These are phyloP conservation scores for Ceratoteleas bidentatus DNA, from an alignment of 1,140 invertebrate species.

Conservation along the genomic window DNA sequence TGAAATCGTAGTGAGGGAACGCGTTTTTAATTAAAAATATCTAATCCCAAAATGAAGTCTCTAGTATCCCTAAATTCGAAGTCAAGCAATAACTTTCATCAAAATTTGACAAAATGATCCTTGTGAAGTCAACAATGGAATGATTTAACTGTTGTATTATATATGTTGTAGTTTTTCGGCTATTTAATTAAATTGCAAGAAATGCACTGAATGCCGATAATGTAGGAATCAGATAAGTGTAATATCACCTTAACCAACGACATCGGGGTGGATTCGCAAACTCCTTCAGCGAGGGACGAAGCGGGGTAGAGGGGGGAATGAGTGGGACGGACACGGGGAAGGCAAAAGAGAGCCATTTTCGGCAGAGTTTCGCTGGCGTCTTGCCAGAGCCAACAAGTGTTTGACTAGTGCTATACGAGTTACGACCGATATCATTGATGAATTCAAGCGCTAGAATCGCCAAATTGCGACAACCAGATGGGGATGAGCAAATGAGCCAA, in stretches of 20 bases:
- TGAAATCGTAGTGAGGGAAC: too few relatives aligned
- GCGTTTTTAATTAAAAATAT: too few relatives aligned
- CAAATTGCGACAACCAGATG: slow-evolving; percentile 53
- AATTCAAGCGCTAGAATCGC: slow-evolving; percentile 45
- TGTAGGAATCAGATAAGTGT: too few relatives aligned
- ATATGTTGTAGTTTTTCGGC: too few relatives aligned
- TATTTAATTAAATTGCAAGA: too few relatives aligned
- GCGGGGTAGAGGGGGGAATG: slow-evolving; percentile 5
- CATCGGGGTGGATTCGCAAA: slow-evolving; percentile 18
- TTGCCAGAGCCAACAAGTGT: slow-evolving; percentile 66
- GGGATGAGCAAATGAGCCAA: slow-evolving; percentile 30
- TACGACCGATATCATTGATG: slow-evolving; percentile 61
- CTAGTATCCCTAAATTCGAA: too few relatives aligned
- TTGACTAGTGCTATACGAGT: slow-evolving; percentile 57
- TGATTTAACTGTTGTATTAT: too few relatives aligned
- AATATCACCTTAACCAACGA: slow-evolving; percentile 38
- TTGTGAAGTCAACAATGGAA: too few relatives aligned
- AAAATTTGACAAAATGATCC: too few relatives aligned
- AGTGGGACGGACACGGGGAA: slow-evolving; percentile 8
- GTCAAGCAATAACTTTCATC: too few relatives aligned
- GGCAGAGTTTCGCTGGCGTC: slow-evolving; percentile 40
- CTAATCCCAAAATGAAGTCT: too few relatives aligned
- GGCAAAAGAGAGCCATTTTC: slow-evolving; percentile 46
- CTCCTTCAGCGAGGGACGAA: slow-evolving; percentile 11
- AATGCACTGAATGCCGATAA: too few relatives aligned